Evolutionary conservation across 2,113 vertebrate species (phyloP).

Genomic region (Urocynchramus pylzowi): DNA sequence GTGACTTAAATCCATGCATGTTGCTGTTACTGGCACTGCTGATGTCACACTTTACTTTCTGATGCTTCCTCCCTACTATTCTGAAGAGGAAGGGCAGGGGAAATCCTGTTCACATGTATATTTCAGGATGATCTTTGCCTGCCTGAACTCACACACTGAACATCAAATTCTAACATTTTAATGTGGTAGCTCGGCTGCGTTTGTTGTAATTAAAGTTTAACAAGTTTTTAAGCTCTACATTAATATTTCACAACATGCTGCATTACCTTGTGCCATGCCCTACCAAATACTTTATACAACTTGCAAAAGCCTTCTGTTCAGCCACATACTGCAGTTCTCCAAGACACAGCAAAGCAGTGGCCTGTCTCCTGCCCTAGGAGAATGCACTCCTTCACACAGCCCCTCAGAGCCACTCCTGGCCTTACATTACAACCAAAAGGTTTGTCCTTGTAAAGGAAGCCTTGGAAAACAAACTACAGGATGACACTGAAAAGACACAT

Average conservation of each 20-base stretch:
- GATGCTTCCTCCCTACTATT: neutral
- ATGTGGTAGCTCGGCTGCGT: neutral
- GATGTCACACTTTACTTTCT: neutral
- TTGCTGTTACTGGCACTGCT: neutral
- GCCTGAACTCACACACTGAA: neutral
- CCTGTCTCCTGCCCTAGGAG: neutral
- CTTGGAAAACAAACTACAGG: neutral
- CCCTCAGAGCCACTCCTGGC: neutral
- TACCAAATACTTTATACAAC: neutral
- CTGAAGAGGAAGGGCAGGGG: neutral
- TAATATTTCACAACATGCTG: neutral
- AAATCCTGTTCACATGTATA: neutral
- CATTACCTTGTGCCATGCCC: neutral
- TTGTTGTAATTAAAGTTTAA: slow-evolving; percentile 52
- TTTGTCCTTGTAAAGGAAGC: neutral
- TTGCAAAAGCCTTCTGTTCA: neutral
- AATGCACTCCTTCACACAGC: neutral
- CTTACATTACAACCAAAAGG: neutral
- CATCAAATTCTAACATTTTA: neutral
- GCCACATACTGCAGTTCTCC: neutral
- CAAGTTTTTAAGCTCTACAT: neutral
- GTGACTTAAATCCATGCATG: neutral
- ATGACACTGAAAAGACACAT: neutral
- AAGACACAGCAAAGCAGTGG: neutral
- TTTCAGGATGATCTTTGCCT: neutral